These are phyloP conservation scores for Leptinotarsa texana DNA, from an alignment of 1,140 invertebrate species.

Conservation along the genomic window DNA sequence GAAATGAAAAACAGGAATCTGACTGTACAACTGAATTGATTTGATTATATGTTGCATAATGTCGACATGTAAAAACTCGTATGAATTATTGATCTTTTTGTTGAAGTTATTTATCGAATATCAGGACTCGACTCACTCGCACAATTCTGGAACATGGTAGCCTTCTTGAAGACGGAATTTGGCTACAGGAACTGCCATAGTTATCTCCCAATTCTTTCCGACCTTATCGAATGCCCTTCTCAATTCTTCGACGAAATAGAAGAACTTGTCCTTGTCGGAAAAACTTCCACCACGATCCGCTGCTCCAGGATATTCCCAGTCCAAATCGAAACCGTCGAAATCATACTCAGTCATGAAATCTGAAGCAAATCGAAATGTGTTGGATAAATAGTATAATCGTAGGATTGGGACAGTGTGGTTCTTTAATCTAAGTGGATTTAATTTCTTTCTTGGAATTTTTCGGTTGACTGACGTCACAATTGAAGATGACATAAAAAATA, in stretches of 20 bases:
- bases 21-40: too few relatives aligned
- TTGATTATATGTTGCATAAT: too few relatives aligned
- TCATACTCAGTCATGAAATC: constrained; percentile 76
- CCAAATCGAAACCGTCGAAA: constrained; percentile 83
- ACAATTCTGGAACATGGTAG: constrained; percentile 85
- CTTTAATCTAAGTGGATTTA: too few relatives aligned
- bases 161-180: constrained; percentile 84
- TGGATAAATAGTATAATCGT: too few relatives aligned
- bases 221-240: constrained; percentile 75
- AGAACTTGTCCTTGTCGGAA: constrained; percentile 80
- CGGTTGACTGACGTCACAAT: too few relatives aligned
- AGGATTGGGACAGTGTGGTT: too few relatives aligned
- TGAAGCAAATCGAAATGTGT: constrained; percentile 39
- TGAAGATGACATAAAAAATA: too few relatives aligned
- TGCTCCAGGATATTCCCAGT: constrained; percentile 87
- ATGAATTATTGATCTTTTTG: not conserved
- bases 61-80: not conserved
- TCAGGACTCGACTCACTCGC: constrained; percentile 68
- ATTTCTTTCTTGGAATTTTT: too few relatives aligned
- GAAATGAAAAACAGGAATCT: too few relatives aligned
- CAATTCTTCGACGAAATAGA: constrained; percentile 83
- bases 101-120: not conserved
- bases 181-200: constrained; percentile 83
- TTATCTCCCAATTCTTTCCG: constrained; percentile 80
- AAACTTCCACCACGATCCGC: constrained; percentile 82